These are phyloP conservation scores for Collichthys lucidus DNA, from an alignment of 2,113 vertebrate genomes.

Conservation along the genomic window DNA sequence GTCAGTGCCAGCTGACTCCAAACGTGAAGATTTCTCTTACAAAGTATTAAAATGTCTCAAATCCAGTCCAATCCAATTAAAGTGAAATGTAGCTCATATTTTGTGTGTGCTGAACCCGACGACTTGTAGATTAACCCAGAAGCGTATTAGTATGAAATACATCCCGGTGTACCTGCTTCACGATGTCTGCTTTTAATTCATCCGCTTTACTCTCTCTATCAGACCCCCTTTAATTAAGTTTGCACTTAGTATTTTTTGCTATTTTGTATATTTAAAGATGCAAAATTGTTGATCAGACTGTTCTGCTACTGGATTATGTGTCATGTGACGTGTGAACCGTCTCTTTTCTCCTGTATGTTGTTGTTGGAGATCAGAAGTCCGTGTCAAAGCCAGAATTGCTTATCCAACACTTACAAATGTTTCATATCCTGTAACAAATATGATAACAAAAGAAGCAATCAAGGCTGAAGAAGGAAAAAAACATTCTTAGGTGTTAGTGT, in stretches of 20 bases:
- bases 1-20: neutral
- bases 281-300: neutral
- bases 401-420: no score
- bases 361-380: no score
- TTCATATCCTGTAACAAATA: neutral
- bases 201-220: constrained; percentile 16
- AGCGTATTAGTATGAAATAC: constrained; percentile 46
- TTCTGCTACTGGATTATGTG: no score
- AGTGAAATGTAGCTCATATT: constrained; percentile 40
- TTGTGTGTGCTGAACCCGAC: constrained; percentile 4
- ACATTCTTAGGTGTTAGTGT: no score
- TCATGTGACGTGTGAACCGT: neutral
- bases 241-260: no score
- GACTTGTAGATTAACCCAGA: constrained; percentile 37
- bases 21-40: constrained; percentile 13
- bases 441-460: neutral
- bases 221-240: neutral
- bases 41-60: constrained; percentile 40
- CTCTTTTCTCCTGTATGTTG: neutral
- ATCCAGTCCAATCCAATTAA: constrained; percentile 53
- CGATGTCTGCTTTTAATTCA: constrained; percentile 20
- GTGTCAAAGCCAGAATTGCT: no score
- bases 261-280: neutral
- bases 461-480: no score
- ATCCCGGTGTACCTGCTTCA: constrained; percentile 21